These are phyloP conservation scores for Phocides pigmalion DNA, from an alignment of 1,140 invertebrate species.

Conservation along the genomic window DNA sequence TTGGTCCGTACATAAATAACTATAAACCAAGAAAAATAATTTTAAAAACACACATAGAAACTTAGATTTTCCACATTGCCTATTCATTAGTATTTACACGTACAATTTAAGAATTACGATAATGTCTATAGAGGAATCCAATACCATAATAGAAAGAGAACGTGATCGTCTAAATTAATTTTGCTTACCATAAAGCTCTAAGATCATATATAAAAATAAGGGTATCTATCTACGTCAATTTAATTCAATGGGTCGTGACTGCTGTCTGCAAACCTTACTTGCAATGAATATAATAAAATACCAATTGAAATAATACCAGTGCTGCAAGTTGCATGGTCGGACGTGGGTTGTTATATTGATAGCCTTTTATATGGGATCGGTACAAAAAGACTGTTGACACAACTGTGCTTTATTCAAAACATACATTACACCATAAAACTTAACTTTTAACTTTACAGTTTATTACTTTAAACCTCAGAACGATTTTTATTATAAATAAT, in stretches of 20 bases:
- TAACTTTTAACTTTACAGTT: too few species aligned
- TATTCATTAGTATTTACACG: too few species aligned
- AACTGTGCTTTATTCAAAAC: slow-evolving; percentile 32
- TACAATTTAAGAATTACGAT: too few species aligned
- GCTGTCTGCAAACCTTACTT: slow-evolving; percentile 51
- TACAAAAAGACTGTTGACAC: slow-evolving; percentile 64
- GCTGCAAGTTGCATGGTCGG: slow-evolving; percentile 48
- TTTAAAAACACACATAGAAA: too few species aligned
- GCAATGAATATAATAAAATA: slow-evolving; percentile 65
- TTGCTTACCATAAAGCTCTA: slow-evolving; percentile 12
- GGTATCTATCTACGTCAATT: slow-evolving; percentile 31
- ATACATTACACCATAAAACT: too few species aligned
- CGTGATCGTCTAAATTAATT: slow-evolving; percentile 31
- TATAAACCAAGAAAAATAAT: too few species aligned
- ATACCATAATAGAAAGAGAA: slow-evolving; percentile 5
- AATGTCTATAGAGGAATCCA: background rate
- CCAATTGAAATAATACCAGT: slow-evolving; percentile 69
- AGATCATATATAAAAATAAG: slow-evolving; percentile 30
- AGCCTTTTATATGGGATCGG: slow-evolving; percentile 59
- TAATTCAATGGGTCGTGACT: slow-evolving; percentile 44
- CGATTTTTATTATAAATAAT: too few species aligned
- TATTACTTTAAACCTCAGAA: too few species aligned
- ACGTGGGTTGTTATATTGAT: slow-evolving; percentile 71
- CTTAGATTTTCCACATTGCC: too few species aligned
- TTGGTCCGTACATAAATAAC: too few species aligned